Base-by-base conservation (phyloP, 2,888 invertebrate genomes). In the Corythucha ciliata region DNA sequence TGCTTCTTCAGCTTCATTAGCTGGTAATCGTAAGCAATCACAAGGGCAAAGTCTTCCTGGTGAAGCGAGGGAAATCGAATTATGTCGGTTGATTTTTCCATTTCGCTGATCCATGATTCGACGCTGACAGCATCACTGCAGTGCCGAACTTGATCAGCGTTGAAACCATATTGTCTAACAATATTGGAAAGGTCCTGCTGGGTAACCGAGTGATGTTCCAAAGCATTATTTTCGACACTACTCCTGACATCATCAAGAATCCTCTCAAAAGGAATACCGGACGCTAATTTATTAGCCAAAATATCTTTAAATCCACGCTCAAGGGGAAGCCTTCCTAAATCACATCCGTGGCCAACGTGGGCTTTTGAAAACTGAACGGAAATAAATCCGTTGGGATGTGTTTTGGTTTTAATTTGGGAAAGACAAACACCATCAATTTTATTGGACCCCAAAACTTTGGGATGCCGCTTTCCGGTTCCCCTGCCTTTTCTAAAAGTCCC, bases 171-270 rank as follows among this genome's bases (percentile, higher is more conserved):
- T 6, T 27, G 26, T 14, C 39, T 48, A 2, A 40, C 48, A 2
- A 48, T 48, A 21, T 48, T 48, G n/a, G 40, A 25, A 8, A 48
- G 39, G 27, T 48, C 48, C 39, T 48, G 37, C 8, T 40, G 5
- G 5, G 48, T 48, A 5, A 48, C 22, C 48, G 40, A 39, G 27
- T 48, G 48, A 4, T 39, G 37, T 27, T 48, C 48, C 10, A 39
- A 10, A 36, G 24, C 12, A 26, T 47, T 14, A 6, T 12, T 33
- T 21, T 22, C 48, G 10, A 45, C 33, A 16, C 16, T 44, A 21
- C 25, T 22, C 21, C 44, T 33, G 8, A 36, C 25, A 33, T 14
- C 26, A 25, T 26, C 36, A 16, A 36, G 6, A 36, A 34, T 47
- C 16, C 24, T 47, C n/a, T 34, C 36, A 12, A 16, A n/a, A 33